Evolutionary conservation across 53 echinoderm and acorn worm genomes (phyloP), one percentile per base, ranked within the genome.

Genomic region (Mesocentrotus franciscanus): DNA sequence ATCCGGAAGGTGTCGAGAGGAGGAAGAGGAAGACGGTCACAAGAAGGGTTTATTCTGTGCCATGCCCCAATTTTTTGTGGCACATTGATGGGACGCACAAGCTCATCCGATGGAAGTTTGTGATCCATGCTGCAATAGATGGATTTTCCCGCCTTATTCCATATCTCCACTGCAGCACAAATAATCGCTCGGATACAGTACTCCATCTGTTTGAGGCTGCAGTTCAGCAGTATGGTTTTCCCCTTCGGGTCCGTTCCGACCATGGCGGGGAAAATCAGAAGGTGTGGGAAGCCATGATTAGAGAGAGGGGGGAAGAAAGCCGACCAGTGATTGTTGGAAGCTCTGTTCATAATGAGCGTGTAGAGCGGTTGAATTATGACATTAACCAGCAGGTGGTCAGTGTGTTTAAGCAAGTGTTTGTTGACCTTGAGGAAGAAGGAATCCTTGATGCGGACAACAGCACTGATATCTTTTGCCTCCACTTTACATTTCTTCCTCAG

Each of bases 71-170:
- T 64, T 85, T 22, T 59, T 60, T 96, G 35, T 96, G 97, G 96
- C 97, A 97, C 39, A 92, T 97, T 36, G 95, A 97, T 93, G 97
- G 94, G 55, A 96, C 95, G 8, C 97, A 96, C 79, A 96, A 96
- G 90, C 60, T 96, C n/a, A 95, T 96, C 56, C 60, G 95, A 84
- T 96, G 95, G 94, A 90, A 90, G 30, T 85, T 97, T 89, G 97
- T 97, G 0, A 94, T 95, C 15, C 97, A 97, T 94, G 97, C 95
- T 39, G 95, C 91, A 29, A 95, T 96, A 78, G 97, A 97, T 92
- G 97, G 97, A 2, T 94, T 56, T 76, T 89, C 91, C 1, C 70
- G 96, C 61, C 70, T 95, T 3, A 94, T 97, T 12, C 56, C 92
- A 9, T 95, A 93, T 78, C 71, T 97, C 7, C 89, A 89, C 24